These are phyloP conservation scores for Cryptoprocta ferox DNA, from an alignment of 2,797 vertebrate species.

Conservation along the genomic window DNA sequence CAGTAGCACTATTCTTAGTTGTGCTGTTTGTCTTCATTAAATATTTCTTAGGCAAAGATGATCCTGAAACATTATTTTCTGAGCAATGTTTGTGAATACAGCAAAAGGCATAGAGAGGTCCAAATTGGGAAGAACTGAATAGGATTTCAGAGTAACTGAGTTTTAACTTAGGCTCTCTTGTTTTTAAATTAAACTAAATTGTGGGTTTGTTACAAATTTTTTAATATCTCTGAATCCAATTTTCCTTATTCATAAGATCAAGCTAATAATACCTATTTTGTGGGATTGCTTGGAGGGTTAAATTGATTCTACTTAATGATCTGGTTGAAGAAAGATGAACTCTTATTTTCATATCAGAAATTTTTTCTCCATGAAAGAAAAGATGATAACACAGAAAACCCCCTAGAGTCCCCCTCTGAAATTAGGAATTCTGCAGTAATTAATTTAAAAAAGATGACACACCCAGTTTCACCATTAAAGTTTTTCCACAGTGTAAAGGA, in stretches of 20 bases:
- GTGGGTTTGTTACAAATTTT: background rate
- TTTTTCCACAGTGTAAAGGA: background rate
- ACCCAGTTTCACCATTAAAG: background rate
- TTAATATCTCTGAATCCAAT: background rate
- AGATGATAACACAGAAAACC: background rate
- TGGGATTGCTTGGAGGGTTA: background rate
- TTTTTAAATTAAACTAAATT: background rate
- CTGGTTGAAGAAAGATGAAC: background rate
- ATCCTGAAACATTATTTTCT: background rate
- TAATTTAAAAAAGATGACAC: background rate
- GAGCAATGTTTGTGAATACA: background rate
- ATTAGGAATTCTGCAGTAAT: background rate
- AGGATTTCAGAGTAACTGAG: background rate
- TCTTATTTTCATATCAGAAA: background rate
- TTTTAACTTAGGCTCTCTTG: background rate
- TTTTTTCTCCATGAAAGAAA: background rate
- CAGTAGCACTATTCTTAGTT: background rate
- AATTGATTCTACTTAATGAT: background rate
- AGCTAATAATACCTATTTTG: background rate
- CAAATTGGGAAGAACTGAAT: background rate
- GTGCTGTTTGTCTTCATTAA: slow-evolving; percentile 38
- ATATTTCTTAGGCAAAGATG: slow-evolving; percentile 52
- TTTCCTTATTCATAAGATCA: background rate
- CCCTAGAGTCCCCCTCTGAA: background rate
- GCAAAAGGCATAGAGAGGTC: background rate